Base-by-base conservation (phyloP, 2,888 invertebrate species). In the Aricia artaxerxes region DNA sequence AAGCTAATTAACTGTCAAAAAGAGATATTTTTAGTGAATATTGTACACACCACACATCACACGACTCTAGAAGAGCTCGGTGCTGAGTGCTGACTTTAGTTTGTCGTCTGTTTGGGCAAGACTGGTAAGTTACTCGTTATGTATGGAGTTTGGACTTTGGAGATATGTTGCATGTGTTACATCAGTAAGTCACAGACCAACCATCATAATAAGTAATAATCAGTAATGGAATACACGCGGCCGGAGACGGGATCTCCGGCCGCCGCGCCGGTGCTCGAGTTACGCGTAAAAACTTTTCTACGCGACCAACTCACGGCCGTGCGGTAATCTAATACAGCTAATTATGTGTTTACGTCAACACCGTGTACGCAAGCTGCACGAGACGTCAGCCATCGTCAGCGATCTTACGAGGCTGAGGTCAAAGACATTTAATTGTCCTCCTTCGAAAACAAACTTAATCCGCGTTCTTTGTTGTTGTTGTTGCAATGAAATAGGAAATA, bases 331-430 rank as follows among this genome's bases (percentile, higher is more conserved):
- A 38, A 69, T 69, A 69, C 31, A 13, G 35, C 69, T 38, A 69
- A 69, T 69, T 69, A 69, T 35, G 69, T 69, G 69, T 38, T 35
- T 35, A 69, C 69, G 35, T 69, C 69, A 69, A 69, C 38, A 69
- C 31, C 64, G 31, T 31, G 24, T 38, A 69, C 69, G 69, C 69
- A 69, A 69, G 16, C 13, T 38, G 69, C 69, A 69, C 24, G 9
- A 64, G 31, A 69, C 69, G 69, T 69, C 69, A 69, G 69, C 35
- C 35, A 16, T 69, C 69, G 69, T 69, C 69, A 69, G 69, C 35
- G 69, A 16, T 69, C 35, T 13, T 35, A 69, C 31, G 4, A 69
- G 13, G 11, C 13, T 4, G 35, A 69, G 35, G 11, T 31, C 7
- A 1, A 64, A 31, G 3, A 64, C 31, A 64, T 24, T 24, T 24